Evolutionary conservation across 2,888 invertebrate genomes (phyloP).

Genomic region (Acheta domesticus): DNA sequence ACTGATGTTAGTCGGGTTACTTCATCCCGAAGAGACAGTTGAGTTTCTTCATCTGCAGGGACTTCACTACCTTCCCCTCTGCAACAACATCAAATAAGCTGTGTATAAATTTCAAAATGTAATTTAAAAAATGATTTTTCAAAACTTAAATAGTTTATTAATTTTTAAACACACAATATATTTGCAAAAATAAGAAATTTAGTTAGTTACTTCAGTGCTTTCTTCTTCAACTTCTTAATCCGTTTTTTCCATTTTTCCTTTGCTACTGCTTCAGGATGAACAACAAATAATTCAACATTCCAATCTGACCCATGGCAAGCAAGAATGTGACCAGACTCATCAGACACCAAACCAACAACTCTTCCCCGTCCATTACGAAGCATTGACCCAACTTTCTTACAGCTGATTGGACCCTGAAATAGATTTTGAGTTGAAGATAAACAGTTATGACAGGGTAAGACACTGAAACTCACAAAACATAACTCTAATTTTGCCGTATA

Average conservation of each 20-base stretch:
- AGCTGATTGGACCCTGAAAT: conserved; percentile 63
- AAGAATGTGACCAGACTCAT: conserved; percentile 67
- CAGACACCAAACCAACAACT: conserved; percentile 69
- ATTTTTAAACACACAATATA: background rate
- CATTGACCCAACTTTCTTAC: conserved; percentile 75
- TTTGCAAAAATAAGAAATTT: background rate
- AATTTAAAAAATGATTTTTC: background rate
- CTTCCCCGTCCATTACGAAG: conserved; percentile 75
- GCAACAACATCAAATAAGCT: conserved; percentile 32
- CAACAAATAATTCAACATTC: conserved; percentile 75
- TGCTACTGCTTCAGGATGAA: conserved; percentile 73
- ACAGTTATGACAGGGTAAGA: no score
- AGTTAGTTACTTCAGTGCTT: background rate
- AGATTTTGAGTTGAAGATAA: background rate
- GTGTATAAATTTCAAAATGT: background rate
- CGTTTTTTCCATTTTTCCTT: conserved; percentile 68
- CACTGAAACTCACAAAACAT: no score
- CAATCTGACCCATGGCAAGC: conserved; percentile 82
- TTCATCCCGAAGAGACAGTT: conserved; percentile 66
- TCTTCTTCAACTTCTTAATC: conserved; percentile 66
- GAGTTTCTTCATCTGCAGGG: conserved; percentile 45
- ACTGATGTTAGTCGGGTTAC: conserved; percentile 65
- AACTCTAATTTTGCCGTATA: no score
- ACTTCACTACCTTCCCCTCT: conserved; percentile 12
- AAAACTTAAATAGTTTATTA: background rate